A percentile compares a stretch with the other conserved stretches of the same genome.
Conservation (phyloP, 2,888 invertebrate species). For the Sminthurides aquaticus region DNA sequence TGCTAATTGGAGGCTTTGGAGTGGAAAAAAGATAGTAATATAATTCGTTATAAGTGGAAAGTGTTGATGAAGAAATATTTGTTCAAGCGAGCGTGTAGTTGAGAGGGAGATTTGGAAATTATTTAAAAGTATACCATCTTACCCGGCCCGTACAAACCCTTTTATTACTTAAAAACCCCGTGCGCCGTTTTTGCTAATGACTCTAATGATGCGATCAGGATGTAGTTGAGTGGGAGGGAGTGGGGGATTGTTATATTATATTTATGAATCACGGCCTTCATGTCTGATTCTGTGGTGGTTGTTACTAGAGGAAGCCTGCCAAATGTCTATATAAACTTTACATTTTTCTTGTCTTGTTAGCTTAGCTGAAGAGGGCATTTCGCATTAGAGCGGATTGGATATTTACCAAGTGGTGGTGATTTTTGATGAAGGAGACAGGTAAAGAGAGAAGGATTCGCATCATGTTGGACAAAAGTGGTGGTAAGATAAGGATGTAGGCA, state of each 20-base stretch:
- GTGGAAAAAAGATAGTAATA: too few relatives aligned
- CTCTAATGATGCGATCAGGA: not conserved
- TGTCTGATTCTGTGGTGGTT: not conserved
- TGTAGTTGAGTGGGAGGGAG: not conserved
- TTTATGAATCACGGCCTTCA: not conserved
- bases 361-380: too few relatives aligned
- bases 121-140: not conserved
- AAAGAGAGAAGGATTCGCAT: too few relatives aligned
- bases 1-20: too few relatives aligned
- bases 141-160: too few relatives aligned
- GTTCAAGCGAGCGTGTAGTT: not conserved
- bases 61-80: not conserved
- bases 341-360: too few relatives aligned
- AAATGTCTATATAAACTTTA: too few relatives aligned
- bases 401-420: not conserved
- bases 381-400: too few relatives aligned
- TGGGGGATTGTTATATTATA: not conserved
- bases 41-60: not conserved
- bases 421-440: not conserved
- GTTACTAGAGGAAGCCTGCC: not conserved
- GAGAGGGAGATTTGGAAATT: not conserved
- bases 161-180: too few relatives aligned
- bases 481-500: too few relatives aligned
- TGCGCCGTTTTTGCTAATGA: too few relatives aligned
- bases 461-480: too few relatives aligned